phyloP scores from a whole-genome alignment of 30 jellyfish, hydroid and myxozoan species.

The Nemopilema nomurai region DNA sequence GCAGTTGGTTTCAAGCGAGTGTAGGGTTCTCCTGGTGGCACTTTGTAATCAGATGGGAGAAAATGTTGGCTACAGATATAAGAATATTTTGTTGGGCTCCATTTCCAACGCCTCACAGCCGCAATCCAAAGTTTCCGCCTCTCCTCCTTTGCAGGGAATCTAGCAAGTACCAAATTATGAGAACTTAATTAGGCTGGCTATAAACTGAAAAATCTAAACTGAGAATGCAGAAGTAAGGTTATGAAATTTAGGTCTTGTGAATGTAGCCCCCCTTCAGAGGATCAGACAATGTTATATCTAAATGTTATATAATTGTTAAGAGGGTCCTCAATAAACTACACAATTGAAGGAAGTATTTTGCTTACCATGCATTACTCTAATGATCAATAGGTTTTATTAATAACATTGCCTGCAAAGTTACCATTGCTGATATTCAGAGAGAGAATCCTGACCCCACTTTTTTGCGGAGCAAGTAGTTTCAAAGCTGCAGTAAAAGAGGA shows the following conservation, averaged over 20 bases:
- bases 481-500: too few species aligned
- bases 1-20: constrained; percentile 9
- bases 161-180: neutral
- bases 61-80: constrained; percentile 24
- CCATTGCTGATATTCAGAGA: neutral
- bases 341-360: neutral
- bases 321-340: neutral
- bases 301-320: neutral
- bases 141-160: constrained; percentile 22
- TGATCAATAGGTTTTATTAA: neutral
- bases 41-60: constrained; percentile 32
- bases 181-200: neutral
- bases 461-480: too few species aligned
- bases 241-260: neutral
- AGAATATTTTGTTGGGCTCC: constrained; percentile 27
- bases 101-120: constrained; percentile 22
- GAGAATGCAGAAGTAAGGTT: neutral
- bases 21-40: constrained; percentile 21
- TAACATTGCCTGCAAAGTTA: neutral
- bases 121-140: constrained; percentile 18
- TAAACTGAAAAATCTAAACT: neutral
- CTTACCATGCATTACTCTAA: neutral
- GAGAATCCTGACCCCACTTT: neutral
- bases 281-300: neutral
- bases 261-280: neutral